phyloP scores from a whole-genome alignment of 2,113 vertebrate species.

The Amblyornis subalaris region DNA sequence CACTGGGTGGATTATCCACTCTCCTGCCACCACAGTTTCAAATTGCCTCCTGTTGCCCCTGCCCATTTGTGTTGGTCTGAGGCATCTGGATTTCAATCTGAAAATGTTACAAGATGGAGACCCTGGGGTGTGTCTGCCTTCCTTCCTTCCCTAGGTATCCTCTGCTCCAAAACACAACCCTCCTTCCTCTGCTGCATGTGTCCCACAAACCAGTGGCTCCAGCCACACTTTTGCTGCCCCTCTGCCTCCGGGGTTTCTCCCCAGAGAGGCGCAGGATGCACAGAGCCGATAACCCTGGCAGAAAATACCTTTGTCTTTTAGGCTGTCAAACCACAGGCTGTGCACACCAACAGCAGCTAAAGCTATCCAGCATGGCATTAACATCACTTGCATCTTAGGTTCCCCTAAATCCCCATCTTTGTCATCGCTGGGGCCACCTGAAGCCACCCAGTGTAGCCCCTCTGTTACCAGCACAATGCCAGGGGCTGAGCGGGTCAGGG shows the following conservation, averaged over 20 bases:
- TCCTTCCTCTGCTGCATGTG: rapidly evolving
- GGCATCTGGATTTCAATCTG: background rate
- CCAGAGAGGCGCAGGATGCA: background rate
- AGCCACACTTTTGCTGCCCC: rapidly evolving
- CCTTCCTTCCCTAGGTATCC: background rate
- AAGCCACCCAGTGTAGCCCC: background rate
- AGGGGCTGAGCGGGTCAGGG: background rate
- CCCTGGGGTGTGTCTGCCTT: background rate
- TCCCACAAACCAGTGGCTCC: background rate
- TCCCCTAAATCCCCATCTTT: background rate
- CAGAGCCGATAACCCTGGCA: background rate
- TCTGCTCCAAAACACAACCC: background rate
- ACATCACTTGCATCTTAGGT: background rate
- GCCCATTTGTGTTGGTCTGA: background rate
- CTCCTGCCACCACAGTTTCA: background rate
- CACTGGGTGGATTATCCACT: background rate
- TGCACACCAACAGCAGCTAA: background rate
- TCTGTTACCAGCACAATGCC: background rate
- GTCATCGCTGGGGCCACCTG: background rate
- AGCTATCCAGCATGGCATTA: rapidly evolving
- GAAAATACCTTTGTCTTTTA: background rate
- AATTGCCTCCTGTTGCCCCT: rapidly evolving
- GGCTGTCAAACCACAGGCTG: background rate
- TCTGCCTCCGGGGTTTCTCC: background rate
- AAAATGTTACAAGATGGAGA: background rate